These are phyloP conservation scores for Melanitta fusca DNA, from an alignment of 2,797 vertebrate species.

Conservation along the genomic window DNA sequence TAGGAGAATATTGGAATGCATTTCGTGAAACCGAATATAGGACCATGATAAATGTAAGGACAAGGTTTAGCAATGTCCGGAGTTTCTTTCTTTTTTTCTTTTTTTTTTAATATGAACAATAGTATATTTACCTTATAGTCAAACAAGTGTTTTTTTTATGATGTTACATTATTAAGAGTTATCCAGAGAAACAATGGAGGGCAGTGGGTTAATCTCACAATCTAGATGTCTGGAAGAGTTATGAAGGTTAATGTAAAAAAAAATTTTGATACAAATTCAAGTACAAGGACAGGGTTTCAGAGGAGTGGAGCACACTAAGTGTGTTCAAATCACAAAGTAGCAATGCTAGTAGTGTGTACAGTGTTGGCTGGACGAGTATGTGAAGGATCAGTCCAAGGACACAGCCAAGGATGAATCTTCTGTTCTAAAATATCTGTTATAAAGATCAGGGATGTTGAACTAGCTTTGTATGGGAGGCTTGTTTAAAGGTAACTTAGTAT, in stretches of 20 bases:
- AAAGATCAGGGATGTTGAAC: neutral
- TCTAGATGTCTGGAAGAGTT: neutral
- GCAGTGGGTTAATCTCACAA: neutral
- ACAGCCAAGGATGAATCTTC: neutral
- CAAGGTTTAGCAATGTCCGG: neutral
- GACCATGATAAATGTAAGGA: neutral
- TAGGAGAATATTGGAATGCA: neutral
- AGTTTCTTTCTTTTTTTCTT: neutral
- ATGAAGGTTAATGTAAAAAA: neutral
- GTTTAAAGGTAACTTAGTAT: neutral
- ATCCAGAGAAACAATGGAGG: neutral
- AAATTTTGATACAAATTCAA: neutral
- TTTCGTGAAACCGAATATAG: neutral
- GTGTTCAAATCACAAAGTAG: neutral
- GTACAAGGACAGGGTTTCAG: neutral
- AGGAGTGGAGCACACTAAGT: neutral
- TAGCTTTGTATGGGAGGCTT: neutral
- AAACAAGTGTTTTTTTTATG: neutral
- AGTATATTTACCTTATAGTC: neutral
- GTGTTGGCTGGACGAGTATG: neutral
- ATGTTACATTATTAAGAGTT: neutral
- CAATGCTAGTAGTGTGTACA: neutral
- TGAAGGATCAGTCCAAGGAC: conserved; percentile 1
- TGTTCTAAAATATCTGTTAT: neutral
- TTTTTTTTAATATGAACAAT: neutral